Evolutionary conservation across 2,797 vertebrate genomes (phyloP), one percentile per base, ranked within the genome.

Genomic region (Darevskia nairensis): DNA sequence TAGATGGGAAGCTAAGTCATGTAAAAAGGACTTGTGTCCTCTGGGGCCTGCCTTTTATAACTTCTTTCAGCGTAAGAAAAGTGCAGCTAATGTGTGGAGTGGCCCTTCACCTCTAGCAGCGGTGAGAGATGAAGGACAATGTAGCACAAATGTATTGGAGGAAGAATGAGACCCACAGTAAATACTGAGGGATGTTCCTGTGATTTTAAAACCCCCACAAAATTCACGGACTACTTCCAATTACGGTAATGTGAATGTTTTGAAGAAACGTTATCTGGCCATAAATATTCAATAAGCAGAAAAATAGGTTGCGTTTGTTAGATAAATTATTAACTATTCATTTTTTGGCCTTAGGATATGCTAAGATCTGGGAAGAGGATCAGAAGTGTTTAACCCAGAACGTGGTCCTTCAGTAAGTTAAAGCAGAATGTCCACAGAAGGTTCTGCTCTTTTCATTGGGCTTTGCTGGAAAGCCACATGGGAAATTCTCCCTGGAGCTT

Each of bases 381-480:
- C 64, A 66, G 59, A 50, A 82, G 11, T 35, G n/a, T n/a, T 82
- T 77, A 69, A 32, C 29, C 19, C 61, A 74, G 21, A 77, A 32
- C 4, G 6, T 41, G 11, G 59, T 41, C n/a, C 29, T 55, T 15
- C 27, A 64, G 29, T 71, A 71, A 55, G 69, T 59, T 13, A 71
- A 61, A 59, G 17, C n/a, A 19, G 25, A 21, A 21, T 15, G 75
- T 85, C 59, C 71, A 88, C 68, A 35, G 61, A 86, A 91, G 66
- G 82, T 23, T 35, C 35, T 39, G 2, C 77, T 80, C 4, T 23
- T 17, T 78, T 92, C 88, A 92, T 88, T 85, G 80, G 74, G 88
- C 86, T 79, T 88, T 89, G 50, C 75, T 91, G 81, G 64, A 66
- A 81, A 87, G 64, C 80, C 91, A 90, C 87, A 91, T 87, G 89